Percentiles rank a stretch among this genome's conserved stretches.
These are phyloP conservation scores for Hirundo rustica DNA, from an alignment of 2,797 vertebrate species.

Conservation along the genomic window DNA sequence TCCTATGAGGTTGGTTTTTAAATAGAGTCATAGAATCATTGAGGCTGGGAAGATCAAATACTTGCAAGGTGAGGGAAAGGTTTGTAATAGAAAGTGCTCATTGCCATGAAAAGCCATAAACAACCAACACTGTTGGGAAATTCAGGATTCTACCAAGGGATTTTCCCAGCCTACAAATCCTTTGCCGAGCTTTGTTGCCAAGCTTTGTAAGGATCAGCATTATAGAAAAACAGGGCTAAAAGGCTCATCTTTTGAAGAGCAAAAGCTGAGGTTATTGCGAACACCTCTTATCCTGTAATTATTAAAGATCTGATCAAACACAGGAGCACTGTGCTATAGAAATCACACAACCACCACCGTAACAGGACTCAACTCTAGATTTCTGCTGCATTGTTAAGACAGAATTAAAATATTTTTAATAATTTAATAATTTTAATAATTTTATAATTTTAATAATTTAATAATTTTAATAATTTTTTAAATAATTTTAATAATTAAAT, in stretches of 20 bases:
- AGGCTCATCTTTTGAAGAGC: neutral
- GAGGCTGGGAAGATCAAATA: neutral
- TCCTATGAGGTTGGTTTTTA: neutral
- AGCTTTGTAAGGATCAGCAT: neutral
- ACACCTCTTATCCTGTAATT: neutral
- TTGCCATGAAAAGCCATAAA: neutral
- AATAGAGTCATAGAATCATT: neutral
- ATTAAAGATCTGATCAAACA: neutral
- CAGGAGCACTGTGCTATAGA: neutral
- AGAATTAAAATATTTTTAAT: neutral
- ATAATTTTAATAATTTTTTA: too few species aligned
- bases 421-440: too few species aligned
- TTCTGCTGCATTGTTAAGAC: neutral
- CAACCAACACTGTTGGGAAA: neutral
- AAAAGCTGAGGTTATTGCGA: neutral
- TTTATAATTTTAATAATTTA: too few species aligned
- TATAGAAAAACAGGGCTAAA: neutral
- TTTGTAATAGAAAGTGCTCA: neutral
- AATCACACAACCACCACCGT: neutral
- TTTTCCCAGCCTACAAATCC: neutral
- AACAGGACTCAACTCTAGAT: accelerated
- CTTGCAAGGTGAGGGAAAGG: neutral
- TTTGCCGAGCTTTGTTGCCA: neutral
- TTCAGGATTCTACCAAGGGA: neutral
- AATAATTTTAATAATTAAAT: too few species aligned